Conservation (phyloP, 2,797 vertebrate species). For the Hybognathus amarus region DNA sequence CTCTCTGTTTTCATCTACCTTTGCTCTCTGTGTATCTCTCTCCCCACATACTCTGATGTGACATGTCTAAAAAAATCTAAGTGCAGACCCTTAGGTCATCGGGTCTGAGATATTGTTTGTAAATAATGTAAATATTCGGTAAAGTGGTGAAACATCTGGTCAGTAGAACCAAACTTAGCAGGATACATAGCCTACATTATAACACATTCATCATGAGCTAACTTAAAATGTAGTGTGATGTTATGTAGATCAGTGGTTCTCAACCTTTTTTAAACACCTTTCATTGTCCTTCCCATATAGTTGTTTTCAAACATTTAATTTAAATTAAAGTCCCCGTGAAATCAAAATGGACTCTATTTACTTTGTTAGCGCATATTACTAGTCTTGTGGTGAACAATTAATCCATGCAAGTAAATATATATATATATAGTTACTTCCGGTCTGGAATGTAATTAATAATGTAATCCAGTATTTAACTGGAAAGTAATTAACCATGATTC, state of each 20-base stretch:
- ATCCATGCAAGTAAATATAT: too few relatives aligned
- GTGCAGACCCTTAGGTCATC: conserved; percentile 18
- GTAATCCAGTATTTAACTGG: too few relatives aligned
- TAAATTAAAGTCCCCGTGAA: too few relatives aligned
- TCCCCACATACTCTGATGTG: conserved; percentile 25
- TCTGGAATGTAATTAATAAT: too few relatives aligned
- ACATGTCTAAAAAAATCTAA: conserved; percentile 48
- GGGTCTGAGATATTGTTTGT: conserved; percentile 33
- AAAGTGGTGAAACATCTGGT: conserved; percentile 53
- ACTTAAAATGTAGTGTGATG: neutral
- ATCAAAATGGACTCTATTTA: too few relatives aligned
- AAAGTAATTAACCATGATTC: neutral
- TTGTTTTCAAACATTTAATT: neutral
- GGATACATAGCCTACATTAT: neutral
- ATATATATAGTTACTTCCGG: too few relatives aligned
- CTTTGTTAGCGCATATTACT: too few relatives aligned
- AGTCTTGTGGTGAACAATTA: too few relatives aligned
- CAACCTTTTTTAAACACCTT: neutral
- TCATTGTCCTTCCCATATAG: neutral
- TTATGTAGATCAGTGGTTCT: neutral
- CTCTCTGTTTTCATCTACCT: conserved; percentile 13
- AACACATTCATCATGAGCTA: conserved; percentile 23
- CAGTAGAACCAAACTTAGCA: neutral
- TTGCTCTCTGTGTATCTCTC: neutral
- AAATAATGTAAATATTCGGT: conserved; percentile 49